Base-by-base conservation (phyloP, 64 coral and sea anemone species). In the Stichodactyla mertensii region DNA sequence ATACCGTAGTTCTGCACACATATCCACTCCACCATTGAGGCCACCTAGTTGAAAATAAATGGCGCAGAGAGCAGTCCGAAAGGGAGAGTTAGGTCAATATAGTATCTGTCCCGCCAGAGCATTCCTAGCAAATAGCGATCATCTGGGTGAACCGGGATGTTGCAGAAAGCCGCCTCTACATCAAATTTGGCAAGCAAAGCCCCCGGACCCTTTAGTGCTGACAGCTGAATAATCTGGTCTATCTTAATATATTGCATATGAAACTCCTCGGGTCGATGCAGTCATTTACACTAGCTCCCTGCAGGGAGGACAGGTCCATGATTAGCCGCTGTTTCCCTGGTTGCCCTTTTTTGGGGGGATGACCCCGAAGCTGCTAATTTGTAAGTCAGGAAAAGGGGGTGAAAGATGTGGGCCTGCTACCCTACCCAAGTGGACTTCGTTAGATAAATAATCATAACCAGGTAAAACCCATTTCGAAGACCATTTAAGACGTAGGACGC, bases 101-200 rank as follows among this genome's bases (percentile, higher is more conserved):
- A 58, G 14, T 58, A 58, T 58, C 57, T 58, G 57, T 58, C 14
- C 7, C 57, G 2, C 57, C 57, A 58, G 57, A 58, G 57, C 61
- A 64, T 64, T 5, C 61, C 61, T 64, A 64, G 16, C 61, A 64
- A 64, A 20, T 16, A 64, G 16, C 61, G 11, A 58, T 58, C 57
- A 58, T 58, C 57, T 58, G 57, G 57, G 57, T 59, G 57, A 59
- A 59, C 57, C 57, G 6, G 78, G 27, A 94, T 83, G 67, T 77
- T 81, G 16, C 86, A 26, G 67, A 88, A 94, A 3, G 88, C 88
- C 6, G 62, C 64, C 26, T 82, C 31, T 5, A 94, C 69, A 78
- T 94, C 92, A 13, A 94, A 57, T 61, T 94, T 90, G 2, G 84
- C 92, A 27, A 94, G 54, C 1, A 94, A 52, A 7, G 79, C 28